Conservation (phyloP, 2,797 vertebrate species). For the Chiroxiphia lanceolata region DNA sequence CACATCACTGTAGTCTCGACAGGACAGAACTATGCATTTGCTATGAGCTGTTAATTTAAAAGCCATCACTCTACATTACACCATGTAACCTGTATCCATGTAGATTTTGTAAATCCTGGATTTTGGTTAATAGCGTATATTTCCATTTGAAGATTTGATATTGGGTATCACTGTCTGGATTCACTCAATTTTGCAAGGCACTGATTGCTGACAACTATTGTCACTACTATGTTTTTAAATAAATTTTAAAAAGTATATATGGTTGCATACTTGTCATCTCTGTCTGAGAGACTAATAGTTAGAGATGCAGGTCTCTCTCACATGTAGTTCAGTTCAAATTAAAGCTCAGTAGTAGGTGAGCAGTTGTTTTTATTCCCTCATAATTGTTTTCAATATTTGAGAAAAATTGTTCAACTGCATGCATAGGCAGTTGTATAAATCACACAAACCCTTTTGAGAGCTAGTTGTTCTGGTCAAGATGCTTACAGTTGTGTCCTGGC, state of each 20-base stretch:
- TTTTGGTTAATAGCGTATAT: not conserved
- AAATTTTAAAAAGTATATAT: not conserved
- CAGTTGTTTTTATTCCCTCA: not conserved
- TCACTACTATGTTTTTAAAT: not conserved
- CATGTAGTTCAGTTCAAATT: not conserved
- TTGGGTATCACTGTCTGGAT: not conserved
- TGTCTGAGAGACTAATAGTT: not conserved
- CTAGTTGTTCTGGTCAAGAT: not conserved
- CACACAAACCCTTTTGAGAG: not conserved
- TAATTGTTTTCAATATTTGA: not conserved
- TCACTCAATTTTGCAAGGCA: not conserved
- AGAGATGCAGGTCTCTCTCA: not conserved
- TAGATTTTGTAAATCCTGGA: not conserved
- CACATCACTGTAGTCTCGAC: fast-evolving
- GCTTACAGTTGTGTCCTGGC: not conserved
- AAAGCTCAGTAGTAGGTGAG: not conserved
- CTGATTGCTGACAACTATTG: not conserved
- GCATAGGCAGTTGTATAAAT: not conserved
- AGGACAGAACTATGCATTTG: not conserved
- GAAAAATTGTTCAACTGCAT: not conserved
- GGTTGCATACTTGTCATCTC: not conserved
- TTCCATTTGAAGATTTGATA: not conserved
- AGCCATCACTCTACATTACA: not conserved
- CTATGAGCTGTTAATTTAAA: not conserved
- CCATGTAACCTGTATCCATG: not conserved